Evolutionary conservation across 2,113 vertebrate genomes (phyloP), one percentile per base, ranked within the genome.

Genomic region (Percina caprodes): DNA sequence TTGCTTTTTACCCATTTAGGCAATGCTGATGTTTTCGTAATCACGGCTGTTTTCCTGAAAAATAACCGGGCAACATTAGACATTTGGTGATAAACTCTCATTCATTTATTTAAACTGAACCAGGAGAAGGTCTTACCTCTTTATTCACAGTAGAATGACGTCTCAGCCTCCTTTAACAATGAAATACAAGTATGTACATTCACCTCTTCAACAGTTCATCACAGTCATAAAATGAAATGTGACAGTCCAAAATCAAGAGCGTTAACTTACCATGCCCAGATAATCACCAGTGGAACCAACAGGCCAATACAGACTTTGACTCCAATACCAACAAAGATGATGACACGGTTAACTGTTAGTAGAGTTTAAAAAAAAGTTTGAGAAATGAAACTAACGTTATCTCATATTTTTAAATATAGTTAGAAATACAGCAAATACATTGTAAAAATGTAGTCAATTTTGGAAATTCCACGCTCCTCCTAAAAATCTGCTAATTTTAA

Each of bases 251-350:
- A 62, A 39, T 62, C 60, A 65, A 59, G 15, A 8, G 3, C 26
- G 30, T 15, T 60, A 5, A 75, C 91, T 84, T 26, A 90, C 89
- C 88, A 65, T 46, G 9, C 23, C 78, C 79, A 86, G 65, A 85
- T 76, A 26, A 88, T 19, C 30, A 80, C 15, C 26, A 83, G 14
- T 11, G 79, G 9, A 30, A 88, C 73, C 1, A 85, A 19, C 19
- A 90, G 12, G 16, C 79, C 4, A 39, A 88, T 11, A 18, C 77
- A 1, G 1, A 58, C 35, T 69, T 71, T 85, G 6, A 86, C 2
- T 65, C 54, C 85, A 77, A 69, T 33, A 19, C 71, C 55, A 77
- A 72, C 23, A 8, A 45, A 14, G 48, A 86, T 18, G 68, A 87
- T 72, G 6, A 79, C 18, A 45, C 2, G 8, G 39, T 24, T 1